Evolutionary conservation across 2,888 invertebrate genomes (phyloP).

Genomic region (Griposia aprilina): DNA sequence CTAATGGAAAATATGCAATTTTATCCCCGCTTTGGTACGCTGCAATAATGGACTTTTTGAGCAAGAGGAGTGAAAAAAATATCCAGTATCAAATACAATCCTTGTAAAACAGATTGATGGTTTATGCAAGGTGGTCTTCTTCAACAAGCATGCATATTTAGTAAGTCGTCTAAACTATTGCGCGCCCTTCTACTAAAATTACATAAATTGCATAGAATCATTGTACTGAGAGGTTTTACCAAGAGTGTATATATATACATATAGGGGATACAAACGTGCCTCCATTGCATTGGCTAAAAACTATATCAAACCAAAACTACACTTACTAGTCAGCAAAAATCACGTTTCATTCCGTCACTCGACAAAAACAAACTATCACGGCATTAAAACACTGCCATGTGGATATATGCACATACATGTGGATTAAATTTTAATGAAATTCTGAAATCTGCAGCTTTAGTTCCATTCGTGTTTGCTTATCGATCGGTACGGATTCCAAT

Average conservation of each 20-base stretch:
- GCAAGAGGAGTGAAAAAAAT: too few species aligned
- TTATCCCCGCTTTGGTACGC: too few species aligned
- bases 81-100: too few species aligned
- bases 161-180: too few species aligned
- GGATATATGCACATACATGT: neutral
- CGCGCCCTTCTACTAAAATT: too few species aligned
- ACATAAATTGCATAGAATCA: too few species aligned
- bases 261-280: neutral
- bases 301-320: neutral
- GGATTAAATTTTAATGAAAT: constrained; percentile 52
- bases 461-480: constrained; percentile 8
- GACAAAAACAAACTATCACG: constrained; percentile 27
- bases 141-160: too few species aligned
- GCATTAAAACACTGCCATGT: neutral
- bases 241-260: neutral
- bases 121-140: too few species aligned
- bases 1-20: too few species aligned
- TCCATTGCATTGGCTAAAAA: neutral
- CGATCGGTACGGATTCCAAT: constrained; percentile 6
- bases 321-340: neutral
- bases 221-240: neutral
- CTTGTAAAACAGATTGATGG: too few species aligned
- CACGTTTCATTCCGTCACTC: constrained; percentile 19
- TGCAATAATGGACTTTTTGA: too few species aligned
- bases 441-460: constrained; percentile 27